Evolutionary conservation across 2,797 vertebrate species (phyloP).

Genomic region (Champsocephalus esox): DNA sequence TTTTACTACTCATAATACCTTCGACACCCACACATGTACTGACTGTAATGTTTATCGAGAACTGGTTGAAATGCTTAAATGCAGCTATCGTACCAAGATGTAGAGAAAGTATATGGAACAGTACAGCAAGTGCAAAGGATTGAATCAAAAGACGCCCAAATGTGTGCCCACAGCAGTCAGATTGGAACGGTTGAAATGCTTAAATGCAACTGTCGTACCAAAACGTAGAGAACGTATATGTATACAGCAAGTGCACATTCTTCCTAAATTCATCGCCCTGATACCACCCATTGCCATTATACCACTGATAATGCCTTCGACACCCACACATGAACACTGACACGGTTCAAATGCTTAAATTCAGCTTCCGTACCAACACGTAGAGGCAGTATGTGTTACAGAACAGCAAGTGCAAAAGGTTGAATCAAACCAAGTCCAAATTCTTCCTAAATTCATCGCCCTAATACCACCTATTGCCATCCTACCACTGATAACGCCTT

Average conservation of each 20-base stretch:
- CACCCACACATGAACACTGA: slow-evolving; percentile 36
- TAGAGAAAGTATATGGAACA: slow-evolving; percentile 1
- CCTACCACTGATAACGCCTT: slow-evolving; percentile 26
- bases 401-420: neutral
- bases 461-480: slow-evolving; percentile 22
- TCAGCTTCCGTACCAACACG: neutral
- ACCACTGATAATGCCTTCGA: slow-evolving; percentile 1
- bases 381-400: neutral
- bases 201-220: no score
- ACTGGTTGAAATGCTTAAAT: neutral
- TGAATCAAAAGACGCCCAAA: neutral
- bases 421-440: slow-evolving; percentile 1
- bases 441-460: neutral
- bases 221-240: no score
- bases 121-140: neutral
- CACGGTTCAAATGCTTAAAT: neutral
- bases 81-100: neutral
- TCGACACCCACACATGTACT: slow-evolving; percentile 43
- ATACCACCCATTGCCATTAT: no score
- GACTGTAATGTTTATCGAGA: slow-evolving; percentile 1
- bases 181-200: no score
- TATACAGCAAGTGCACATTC: no score
- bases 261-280: no score
- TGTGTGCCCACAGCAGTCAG: no score
- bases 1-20: slow-evolving; percentile 33